These are phyloP conservation scores for Erpobdella octoculata DNA, from an alignment of 2,888 invertebrate species.

Conservation along the genomic window DNA sequence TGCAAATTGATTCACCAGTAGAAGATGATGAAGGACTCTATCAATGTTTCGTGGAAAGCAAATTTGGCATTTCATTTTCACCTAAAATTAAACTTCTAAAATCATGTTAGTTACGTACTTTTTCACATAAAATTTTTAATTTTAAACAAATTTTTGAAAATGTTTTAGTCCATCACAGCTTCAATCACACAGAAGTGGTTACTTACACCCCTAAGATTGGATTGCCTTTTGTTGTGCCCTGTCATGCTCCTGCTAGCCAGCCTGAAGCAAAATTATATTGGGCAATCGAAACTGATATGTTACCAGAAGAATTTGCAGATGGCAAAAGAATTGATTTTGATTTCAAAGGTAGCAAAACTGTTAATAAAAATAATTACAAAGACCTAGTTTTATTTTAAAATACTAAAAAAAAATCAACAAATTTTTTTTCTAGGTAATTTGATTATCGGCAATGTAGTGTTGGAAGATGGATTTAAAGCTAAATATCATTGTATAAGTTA, in stretches of 20 bases:
- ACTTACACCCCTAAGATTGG: not conserved
- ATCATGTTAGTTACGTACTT: slow-evolving; percentile 4
- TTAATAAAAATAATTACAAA: too few species aligned
- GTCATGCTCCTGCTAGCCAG: not conserved
- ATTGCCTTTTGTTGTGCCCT: not conserved
- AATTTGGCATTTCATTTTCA: not conserved
- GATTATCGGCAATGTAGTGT: slow-evolving; percentile 21
- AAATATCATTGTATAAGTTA: slow-evolving; percentile 21
- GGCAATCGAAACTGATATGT: not conserved
- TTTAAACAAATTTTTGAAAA: not conserved
- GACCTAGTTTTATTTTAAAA: not conserved
- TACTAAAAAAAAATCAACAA: not conserved
- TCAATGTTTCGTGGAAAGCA: not conserved
- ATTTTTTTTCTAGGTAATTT: slow-evolving; percentile 25
- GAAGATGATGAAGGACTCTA: not conserved
- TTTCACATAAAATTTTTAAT: not conserved
- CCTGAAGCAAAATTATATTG: not conserved
- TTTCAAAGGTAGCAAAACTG: not conserved
- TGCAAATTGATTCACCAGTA: not conserved
- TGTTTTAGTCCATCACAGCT: not conserved
- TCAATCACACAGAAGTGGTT: too few species aligned
- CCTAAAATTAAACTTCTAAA: not conserved
- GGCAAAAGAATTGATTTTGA: not conserved
- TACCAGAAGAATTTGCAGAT: not conserved
- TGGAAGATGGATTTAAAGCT: not conserved